phyloP scores from a whole-genome alignment of 2,888 invertebrate genomes.

The Tuta absoluta region DNA sequence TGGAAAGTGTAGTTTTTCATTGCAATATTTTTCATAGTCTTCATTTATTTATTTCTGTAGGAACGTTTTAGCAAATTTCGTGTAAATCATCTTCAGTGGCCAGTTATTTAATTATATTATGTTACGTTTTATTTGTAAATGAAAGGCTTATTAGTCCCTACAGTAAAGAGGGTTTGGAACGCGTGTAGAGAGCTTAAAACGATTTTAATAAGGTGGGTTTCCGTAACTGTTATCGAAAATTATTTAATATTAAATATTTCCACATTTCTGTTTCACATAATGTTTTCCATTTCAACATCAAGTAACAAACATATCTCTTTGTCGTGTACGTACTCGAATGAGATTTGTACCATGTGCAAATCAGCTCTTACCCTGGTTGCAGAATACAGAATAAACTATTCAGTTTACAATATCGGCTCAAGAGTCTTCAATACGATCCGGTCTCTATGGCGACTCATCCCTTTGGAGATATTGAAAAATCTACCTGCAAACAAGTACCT shows the following conservation, averaged over 20 bases:
- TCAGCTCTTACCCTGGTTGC: conserved; percentile 53
- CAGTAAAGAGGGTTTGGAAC: neutral
- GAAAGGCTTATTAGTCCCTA: neutral
- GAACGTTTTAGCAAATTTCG: too few species aligned
- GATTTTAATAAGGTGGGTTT: neutral
- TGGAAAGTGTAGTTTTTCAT: too few species aligned
- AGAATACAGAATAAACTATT: conserved; percentile 70
- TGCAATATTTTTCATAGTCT: too few species aligned
- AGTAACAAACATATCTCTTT: neutral
- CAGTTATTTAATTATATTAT: too few species aligned
- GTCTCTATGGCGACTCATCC: conserved; percentile 70
- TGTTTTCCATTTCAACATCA: neutral
- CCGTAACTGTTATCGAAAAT: neutral
- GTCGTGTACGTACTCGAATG: conserved; percentile 40
- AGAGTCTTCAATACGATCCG: conserved; percentile 69
- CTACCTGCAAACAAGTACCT: conserved; percentile 37
- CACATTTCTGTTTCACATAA: neutral
- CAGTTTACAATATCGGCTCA: conserved; percentile 70
- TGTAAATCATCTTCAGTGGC: too few species aligned
- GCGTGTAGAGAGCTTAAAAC: conserved; percentile 1
- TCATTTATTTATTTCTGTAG: too few species aligned
- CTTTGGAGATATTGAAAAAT: conserved; percentile 40
- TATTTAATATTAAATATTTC: neutral
- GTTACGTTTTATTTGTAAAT: neutral
- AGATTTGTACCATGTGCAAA: conserved; percentile 55